A percentile compares a stretch with the other conserved stretches of the same genome.
Conservation (phyloP, 92 coral and sea anemone species). For the Heteractis magnifica region DNA sequence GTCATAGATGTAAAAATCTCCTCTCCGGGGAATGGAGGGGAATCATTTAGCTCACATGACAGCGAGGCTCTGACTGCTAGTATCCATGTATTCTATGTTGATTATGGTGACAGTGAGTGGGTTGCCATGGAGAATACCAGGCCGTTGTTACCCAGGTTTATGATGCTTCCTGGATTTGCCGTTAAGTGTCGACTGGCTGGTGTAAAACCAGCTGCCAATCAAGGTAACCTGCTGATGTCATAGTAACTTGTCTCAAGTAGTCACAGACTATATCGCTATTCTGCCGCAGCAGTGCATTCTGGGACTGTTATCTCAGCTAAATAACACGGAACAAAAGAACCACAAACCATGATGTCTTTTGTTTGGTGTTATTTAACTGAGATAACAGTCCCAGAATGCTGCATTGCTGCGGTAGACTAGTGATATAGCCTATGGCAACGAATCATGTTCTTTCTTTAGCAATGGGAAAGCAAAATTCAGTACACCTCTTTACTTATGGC, state of each 20-base stretch:
- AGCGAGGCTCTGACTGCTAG: slow-evolving; percentile 19
- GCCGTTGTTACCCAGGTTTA: slow-evolving; percentile 70
- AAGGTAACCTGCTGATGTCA: slow-evolving; percentile 36
- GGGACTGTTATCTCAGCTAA: too few species aligned
- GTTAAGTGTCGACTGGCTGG: slow-evolving; percentile 83
- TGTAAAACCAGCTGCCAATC: slow-evolving; percentile 56
- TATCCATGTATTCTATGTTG: slow-evolving; percentile 83
- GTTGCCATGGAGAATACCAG: slow-evolving; percentile 59
- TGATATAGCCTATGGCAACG: too few species aligned
- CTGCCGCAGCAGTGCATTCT: too few species aligned
- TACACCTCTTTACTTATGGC: too few species aligned
- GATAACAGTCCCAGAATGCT: too few species aligned
- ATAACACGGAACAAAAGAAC: too few species aligned
- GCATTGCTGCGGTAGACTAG: too few species aligned
- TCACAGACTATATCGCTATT: too few species aligned
- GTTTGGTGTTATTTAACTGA: too few species aligned
- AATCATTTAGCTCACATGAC: background rate
- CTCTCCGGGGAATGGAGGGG: slow-evolving; percentile 17
- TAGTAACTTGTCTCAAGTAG: background rate
- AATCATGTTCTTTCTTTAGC: too few species aligned
- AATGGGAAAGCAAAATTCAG: too few species aligned
- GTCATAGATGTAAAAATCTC: slow-evolving; percentile 51
- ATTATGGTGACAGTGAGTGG: slow-evolving; percentile 86
- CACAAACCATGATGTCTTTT: too few species aligned
- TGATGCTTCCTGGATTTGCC: slow-evolving; percentile 88